Evolutionary conservation across 2,888 invertebrate genomes (phyloP).

Genomic region (Hypomecis punctinalis): DNA sequence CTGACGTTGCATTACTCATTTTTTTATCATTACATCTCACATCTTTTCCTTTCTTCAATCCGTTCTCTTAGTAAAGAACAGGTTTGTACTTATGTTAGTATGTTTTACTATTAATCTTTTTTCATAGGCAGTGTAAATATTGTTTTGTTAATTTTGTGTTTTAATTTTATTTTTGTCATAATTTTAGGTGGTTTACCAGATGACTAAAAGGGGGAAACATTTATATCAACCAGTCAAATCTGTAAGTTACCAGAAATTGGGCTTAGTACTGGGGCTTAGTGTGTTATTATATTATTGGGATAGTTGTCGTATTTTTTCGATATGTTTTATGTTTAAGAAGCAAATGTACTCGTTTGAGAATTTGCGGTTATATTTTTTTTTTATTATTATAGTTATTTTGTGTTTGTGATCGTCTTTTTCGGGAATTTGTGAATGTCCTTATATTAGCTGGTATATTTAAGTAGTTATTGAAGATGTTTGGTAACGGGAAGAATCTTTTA

Average conservation of each 20-base stretch:
- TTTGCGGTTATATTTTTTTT: too few species aligned
- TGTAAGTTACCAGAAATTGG: constrained; percentile 55
- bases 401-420: too few species aligned
- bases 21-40: constrained; percentile 1
- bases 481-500: too few species aligned
- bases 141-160: constrained; percentile 7
- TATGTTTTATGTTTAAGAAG: constrained; percentile 5
- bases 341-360: too few species aligned
- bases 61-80: not conserved
- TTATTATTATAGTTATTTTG: too few species aligned
- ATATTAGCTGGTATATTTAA: too few species aligned
- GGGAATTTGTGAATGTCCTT: too few species aligned
- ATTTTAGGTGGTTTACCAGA: constrained; percentile 62
- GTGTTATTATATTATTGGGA: not conserved
- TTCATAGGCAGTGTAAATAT: not conserved
- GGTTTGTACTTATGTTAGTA: constrained; percentile 8
- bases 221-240: constrained; percentile 64
- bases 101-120: not conserved
- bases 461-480: too few species aligned
- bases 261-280: not conserved
- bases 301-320: constrained; percentile 13
- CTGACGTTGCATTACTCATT: not conserved
- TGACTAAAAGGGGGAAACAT: constrained; percentile 62
- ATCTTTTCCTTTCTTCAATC: not conserved
- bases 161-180: constrained; percentile 24